Percentiles rank a stretch among this genome's conserved stretches.
Evolutionary conservation across 2,888 invertebrate species (phyloP).

Genomic region (Byasa hedistus): DNA sequence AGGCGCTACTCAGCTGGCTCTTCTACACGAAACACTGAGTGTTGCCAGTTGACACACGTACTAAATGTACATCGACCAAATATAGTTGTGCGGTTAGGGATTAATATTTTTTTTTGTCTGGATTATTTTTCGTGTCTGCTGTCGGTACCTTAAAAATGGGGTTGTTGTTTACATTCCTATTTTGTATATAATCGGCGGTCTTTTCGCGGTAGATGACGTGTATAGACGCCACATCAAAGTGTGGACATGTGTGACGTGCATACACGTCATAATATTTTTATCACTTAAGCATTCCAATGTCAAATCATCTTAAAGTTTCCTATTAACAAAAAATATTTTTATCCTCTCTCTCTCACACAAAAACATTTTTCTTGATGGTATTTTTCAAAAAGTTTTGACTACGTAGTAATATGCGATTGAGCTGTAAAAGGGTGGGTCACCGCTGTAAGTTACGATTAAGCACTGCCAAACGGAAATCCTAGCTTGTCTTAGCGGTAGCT

Average conservation of each 20-base stretch:
- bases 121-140: constrained; percentile 30
- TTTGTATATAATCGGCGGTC: neutral
- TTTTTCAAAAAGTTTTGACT: neutral
- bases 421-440: neutral
- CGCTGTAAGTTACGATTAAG: neutral
- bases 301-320: neutral
- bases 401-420: neutral
- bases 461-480: neutral
- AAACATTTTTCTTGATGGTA: neutral
- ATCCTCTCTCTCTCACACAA: neutral
- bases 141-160: constrained; percentile 15
- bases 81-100: constrained; percentile 32
- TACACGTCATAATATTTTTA: neutral
- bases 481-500: neutral
- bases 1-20: constrained; percentile 65
- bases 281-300: neutral
- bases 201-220: neutral
- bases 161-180: neutral
- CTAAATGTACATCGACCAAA: constrained; percentile 43
- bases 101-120: constrained; percentile 10
- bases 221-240: neutral
- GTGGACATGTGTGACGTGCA: neutral
- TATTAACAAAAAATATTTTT: neutral
- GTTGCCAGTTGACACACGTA: constrained; percentile 28
- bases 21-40: constrained; percentile 65